Percentiles rank a stretch among this genome's conserved stretches.
Evolutionary conservation across 2,797 vertebrate species (phyloP).

Genomic region (Knipowitschia caucasica): DNA sequence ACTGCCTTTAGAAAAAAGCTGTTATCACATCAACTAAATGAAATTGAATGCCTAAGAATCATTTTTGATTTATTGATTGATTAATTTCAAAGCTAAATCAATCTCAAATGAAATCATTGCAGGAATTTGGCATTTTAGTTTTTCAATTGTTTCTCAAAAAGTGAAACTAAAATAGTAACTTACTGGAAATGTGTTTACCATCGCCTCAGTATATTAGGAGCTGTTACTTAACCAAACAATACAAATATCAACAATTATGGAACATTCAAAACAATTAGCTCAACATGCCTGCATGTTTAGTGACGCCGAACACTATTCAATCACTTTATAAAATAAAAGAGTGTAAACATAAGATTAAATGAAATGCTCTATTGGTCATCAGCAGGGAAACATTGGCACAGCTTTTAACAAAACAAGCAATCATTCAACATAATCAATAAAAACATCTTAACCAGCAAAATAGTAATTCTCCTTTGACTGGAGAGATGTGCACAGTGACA

Average conservation of each 20-base stretch:
- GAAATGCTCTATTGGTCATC: slow-evolving; percentile 50
- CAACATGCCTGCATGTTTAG: slow-evolving; percentile 82
- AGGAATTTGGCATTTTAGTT: no score
- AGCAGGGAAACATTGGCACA: slow-evolving; percentile 79
- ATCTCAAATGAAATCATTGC: no score
- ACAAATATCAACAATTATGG: background rate
- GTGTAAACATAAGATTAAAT: slow-evolving; percentile 56
- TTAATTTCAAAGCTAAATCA: no score
- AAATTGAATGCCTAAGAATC: no score
- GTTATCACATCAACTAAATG: no score
- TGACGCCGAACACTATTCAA: slow-evolving; percentile 49
- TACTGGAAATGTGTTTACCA: no score
- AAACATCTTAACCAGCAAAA: slow-evolving; percentile 22
- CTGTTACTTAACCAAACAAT: no score
- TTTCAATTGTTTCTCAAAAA: no score
- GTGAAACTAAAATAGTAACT: no score
- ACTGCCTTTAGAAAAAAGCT: background rate
- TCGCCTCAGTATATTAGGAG: no score
- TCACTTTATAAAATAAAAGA: slow-evolving; percentile 57
- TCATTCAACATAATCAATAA: slow-evolving; percentile 15
- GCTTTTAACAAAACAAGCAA: slow-evolving; percentile 31
- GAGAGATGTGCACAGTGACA: slow-evolving; percentile 38
- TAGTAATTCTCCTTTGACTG: slow-evolving; percentile 16
- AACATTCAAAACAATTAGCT: slow-evolving; percentile 39
- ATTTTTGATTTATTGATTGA: no score